Evolutionary conservation across 2,888 invertebrate species (phyloP), one percentile per base, ranked within the genome.

Genomic region (Thymelicus lineola): DNA sequence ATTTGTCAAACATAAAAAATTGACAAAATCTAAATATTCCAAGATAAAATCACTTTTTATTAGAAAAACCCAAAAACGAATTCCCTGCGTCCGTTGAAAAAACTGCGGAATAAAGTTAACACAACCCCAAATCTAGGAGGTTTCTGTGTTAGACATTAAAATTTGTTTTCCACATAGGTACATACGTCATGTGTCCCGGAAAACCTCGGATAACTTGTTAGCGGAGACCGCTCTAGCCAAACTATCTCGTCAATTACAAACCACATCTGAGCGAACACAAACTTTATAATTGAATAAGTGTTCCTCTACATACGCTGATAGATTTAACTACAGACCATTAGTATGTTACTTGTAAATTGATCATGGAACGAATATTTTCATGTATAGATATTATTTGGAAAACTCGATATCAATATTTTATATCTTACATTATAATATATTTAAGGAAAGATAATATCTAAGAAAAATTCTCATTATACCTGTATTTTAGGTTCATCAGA

Each of bases 201-300:
- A 12, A 38, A n/a, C 50, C 42, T 86, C 87, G 79, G 86, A 86
- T 69, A 75, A 62, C 46, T 71, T 70, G 66, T 70, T 61, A 12
- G 20, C 59, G 10, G 12, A 6, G 55, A 58, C 69, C 63, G n/a
- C 63, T 61, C 61, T 45, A 55, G 15, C 38, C 50, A 36, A 59
- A n/a, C 66, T 50, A 50, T n/a, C 55, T 67, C 53, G 35, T 67
- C 61, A 67, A 67, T 67, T 61, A 61, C 53, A 53, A 63, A 63
- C 63, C 68, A 57, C 55, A 63, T 69, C 28, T 61, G 55, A 55
- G 67, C 35, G 45, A 61, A 28, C 45, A 35, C 28, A 55, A 67
- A 67, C 53, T 67, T 67, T 67, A 50, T 67, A 67, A 61, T 67
- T 67, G 55, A 55, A n/a, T 57, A 57, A 35, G 28, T 61, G 55